These are phyloP conservation scores for Bathynomus jamesi DNA, from an alignment of 1,140 invertebrate species.

Conservation along the genomic window DNA sequence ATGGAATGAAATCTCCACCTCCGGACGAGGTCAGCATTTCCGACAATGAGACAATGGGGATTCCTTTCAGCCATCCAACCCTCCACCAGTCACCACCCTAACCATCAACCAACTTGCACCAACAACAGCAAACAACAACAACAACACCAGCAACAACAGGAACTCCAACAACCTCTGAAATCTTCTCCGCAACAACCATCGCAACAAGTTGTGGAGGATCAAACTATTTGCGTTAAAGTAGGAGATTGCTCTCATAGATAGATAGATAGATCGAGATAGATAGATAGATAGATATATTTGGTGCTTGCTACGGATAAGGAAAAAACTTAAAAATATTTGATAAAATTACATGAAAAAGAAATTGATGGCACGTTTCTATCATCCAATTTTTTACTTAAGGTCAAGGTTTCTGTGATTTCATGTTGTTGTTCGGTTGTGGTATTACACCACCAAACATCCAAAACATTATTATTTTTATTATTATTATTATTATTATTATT, in stretches of 20 bases:
- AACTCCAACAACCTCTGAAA: constrained; percentile 21
- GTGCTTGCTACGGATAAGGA: too few relatives aligned
- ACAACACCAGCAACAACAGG: constrained; percentile 24
- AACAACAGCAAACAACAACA: constrained; percentile 60
- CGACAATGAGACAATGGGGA: constrained; percentile 19
- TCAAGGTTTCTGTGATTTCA: too few relatives aligned
- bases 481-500: too few relatives aligned
- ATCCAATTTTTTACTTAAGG: too few relatives aligned
- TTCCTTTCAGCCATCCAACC: not conserved
- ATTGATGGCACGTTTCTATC: too few relatives aligned
- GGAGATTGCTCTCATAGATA: constrained; percentile 10
- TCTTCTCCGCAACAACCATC: constrained; percentile 11
- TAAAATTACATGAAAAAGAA: too few relatives aligned
- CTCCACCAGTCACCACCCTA: constrained; percentile 5
- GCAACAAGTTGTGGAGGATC: constrained; percentile 13
- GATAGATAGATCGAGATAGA: constrained; percentile 5
- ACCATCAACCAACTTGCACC: constrained; percentile 17
- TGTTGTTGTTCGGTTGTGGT: too few relatives aligned
- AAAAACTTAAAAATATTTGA: too few relatives aligned
- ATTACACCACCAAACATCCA: too few relatives aligned
- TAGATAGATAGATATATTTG: too few relatives aligned
- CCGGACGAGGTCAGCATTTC: constrained; percentile 39
- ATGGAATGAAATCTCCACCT: constrained; percentile 31
- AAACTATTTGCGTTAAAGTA: not conserved
- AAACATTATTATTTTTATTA: too few relatives aligned